Conservation (phyloP, 2,797 vertebrate genomes). For the Percopsis omiscomaycus region DNA sequence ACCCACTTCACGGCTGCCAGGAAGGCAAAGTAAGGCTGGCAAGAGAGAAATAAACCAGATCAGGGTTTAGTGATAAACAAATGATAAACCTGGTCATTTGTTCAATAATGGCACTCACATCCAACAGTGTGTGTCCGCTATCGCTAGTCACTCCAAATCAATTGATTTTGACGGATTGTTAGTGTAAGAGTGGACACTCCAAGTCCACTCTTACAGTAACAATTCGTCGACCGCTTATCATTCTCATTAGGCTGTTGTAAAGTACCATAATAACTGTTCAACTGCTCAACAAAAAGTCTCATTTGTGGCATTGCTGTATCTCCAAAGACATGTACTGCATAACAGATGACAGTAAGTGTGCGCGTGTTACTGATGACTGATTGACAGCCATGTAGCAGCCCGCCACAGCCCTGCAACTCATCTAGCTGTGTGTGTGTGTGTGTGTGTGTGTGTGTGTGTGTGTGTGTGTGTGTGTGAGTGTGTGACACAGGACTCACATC, state of each 20-base stretch:
- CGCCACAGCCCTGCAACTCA: too few species aligned
- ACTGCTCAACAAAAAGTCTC: too few species aligned
- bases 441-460: neutral
- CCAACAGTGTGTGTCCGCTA: slow-evolving; percentile 86
- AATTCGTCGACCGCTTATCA: neutral
- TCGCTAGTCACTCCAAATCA: slow-evolving; percentile 83
- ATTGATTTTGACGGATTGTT: too few species aligned
- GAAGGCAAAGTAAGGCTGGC: slow-evolving; percentile 92
- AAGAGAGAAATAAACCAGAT: slow-evolving; percentile 24
- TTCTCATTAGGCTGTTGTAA: too few species aligned
- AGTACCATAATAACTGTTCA: too few species aligned
- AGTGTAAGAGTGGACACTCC: too few species aligned
- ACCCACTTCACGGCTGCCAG: slow-evolving; percentile 92
- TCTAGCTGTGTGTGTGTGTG: neutral
- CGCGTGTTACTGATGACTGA: too few species aligned
- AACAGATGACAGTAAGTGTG: too few species aligned
- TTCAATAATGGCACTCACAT: slow-evolving; percentile 80
- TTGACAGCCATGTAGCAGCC: too few species aligned
- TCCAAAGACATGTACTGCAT: too few species aligned
- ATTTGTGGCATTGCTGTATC: too few species aligned
- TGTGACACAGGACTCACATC: slow-evolving; percentile 82
- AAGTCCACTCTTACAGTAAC: too few species aligned
- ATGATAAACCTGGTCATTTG: neutral
- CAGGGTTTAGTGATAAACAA: neutral
- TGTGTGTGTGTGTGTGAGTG: neutral